Evolutionary conservation across 64 coral and sea anemone species (phyloP), one percentile per base, ranked within the genome.

Genomic region (Stichodactyla mertensii): DNA sequence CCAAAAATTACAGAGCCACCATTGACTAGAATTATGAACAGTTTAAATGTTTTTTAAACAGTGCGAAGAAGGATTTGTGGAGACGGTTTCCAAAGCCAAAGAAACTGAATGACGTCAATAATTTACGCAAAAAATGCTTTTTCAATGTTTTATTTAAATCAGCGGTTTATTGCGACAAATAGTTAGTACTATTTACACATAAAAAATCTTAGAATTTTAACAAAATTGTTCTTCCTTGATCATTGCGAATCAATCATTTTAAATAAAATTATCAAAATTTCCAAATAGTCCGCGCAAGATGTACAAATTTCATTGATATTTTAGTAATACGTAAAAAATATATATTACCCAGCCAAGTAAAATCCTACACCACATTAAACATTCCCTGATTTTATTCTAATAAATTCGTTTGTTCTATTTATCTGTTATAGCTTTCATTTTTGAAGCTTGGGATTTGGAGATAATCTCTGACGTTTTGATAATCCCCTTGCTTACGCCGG

Each of bases 401-500:
- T 8, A 0, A 23, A 27, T 64, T 20, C 22, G 66, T 36, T 28
- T 54, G 57, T 31, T 86, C 20, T 87, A 83, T 56, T 82, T 88
- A 36, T 99, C 97, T 13, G 91, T 92, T 36, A 99, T 99, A 4
- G 92, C 92, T 84, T 95, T 95, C 52, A 87, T 14, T 61, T 88
- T 89, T 6, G 85, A 77, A 52, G 86, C 86, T 69, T 89, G 93
- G 4, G 88, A 87, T 82, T 92, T 94, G 15, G 90, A 88, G 15
- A 99, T 94, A 5, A 92, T 89, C 79, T 99, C 93, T 24, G 93
- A 94, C 16, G 93, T 99, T 84, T 99, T 99, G 16, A 94, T 95
- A 64, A 99, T 94, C 55, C 97, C 97, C 18, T 95, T 95, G 57
- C 97, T 99, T 7, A 99, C 97, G 53, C 97, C 97, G 10, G 93